Evolutionary conservation across 2,888 invertebrate genomes (phyloP), one percentile per base, ranked within the genome.

Genomic region (Drosophila rellima): DNA sequence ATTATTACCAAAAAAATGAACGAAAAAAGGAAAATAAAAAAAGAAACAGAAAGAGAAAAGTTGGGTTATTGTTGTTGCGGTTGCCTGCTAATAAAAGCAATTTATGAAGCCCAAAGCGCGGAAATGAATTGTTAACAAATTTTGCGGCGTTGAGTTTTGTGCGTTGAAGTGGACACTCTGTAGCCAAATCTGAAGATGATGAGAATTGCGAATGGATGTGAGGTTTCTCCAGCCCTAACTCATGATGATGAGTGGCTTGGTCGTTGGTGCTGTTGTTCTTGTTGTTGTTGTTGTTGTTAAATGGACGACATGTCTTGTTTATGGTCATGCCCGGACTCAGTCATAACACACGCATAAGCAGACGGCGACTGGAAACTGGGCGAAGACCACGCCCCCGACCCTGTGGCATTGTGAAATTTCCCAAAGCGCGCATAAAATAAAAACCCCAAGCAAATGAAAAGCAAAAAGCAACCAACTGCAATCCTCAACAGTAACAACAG

Each of bases 81-180:
- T 63, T 70, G 66, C 64, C 72, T 69, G 89, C 89, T 89, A 89
- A 83, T 83, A 83, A 89, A 88, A 83, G 84, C 89, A 84, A 84
- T 89, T 84, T 84, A 89, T 84, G 89, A 76, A 87, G 88, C 89
- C 89, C 83, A 84, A 78, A 84, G 83, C 83, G 88, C 87, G 89
- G 87, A 89, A 84, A 84, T 81, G 83, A 87, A 84, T 84, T 89
- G 89, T 87, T 84, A 84, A 84, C 83, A 83, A 80, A 80, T 80
- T 80, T 80, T 80, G 76, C 66, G 79, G 76, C 79, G 48, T 60
- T 74, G 74, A 74, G 55, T 64, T 74, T 51, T 55, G 63, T 48
- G 74, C 50, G 37, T 47, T 44, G 50, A 48, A 39, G 26, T 63
- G 40, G 17, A 29, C 39, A 51, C 39, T 35, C 31, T 17, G 40